Base-by-base conservation (phyloP, 2,888 invertebrate genomes). In the Eretmocerus hayati region DNA sequence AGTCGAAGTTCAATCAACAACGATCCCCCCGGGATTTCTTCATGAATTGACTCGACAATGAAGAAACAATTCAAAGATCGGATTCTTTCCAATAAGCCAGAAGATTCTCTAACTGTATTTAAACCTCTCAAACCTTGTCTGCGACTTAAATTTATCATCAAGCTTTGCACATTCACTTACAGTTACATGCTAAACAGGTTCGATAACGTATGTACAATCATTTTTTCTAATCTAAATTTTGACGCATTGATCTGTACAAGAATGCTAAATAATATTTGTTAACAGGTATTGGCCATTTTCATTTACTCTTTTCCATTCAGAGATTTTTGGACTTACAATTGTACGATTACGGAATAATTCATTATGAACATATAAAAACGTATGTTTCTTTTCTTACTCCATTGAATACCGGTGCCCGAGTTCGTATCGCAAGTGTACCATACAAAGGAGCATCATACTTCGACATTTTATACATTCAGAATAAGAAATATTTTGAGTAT, bases 401-500 rank as follows among this genome's bases (percentile, higher is more conserved):
- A n/a, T n/a, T n/a, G n/a, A n/a, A n/a, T n/a, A n/a, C n/a, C n/a
- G n/a, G n/a, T n/a, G n/a, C n/a, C n/a, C n/a, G n/a, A n/a, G n/a
- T n/a, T n/a, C n/a, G n/a, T n/a, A n/a, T n/a, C n/a, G n/a, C n/a
- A n/a, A n/a, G n/a, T n/a, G n/a, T n/a, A n/a, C n/a, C n/a, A n/a
- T n/a, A n/a, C n/a, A n/a, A n/a, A n/a, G n/a, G n/a, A n/a, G n/a
- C n/a, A n/a, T n/a, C n/a, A n/a, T n/a, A n/a, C n/a, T n/a, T n/a
- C n/a, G n/a, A n/a, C n/a, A n/a, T n/a, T 62, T 65, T 60, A 56
- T 58, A 58, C 62, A 62, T 64, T 67, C 62, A 64, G 66, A 69
- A 67, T 69, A 69, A 67, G 67, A 69, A 69, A 69, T 66, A 62
- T 60, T 62, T 63, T 68, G 67, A 67, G 67, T 68, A 68, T 68